These are phyloP conservation scores for Antheraea yamamai DNA, from an alignment of 2,888 invertebrate species.

Conservation along the genomic window DNA sequence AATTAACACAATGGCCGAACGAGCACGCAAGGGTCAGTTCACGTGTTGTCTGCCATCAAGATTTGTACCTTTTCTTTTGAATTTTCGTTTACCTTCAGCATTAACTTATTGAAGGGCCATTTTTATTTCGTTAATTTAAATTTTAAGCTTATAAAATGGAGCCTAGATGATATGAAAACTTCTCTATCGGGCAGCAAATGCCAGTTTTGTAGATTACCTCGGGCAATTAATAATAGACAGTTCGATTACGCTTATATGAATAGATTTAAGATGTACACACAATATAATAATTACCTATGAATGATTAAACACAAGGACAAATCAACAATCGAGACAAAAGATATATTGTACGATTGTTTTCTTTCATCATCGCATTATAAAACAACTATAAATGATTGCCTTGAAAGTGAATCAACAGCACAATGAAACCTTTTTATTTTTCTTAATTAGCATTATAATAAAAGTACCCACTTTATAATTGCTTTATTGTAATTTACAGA, in stretches of 20 bases:
- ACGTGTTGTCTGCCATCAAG: not conserved
- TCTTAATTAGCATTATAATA: slow-evolving; percentile 1
- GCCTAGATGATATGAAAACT: not conserved
- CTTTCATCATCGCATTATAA: slow-evolving; percentile 24
- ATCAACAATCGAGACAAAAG: slow-evolving; percentile 27
- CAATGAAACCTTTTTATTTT: slow-evolving; percentile 5
- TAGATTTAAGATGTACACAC: not conserved
- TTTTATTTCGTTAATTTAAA: not conserved
- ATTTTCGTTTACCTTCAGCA: not conserved
- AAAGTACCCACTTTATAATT: slow-evolving; percentile 4
- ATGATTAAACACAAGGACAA: slow-evolving; percentile 34
- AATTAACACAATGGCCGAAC: slow-evolving; percentile 28
- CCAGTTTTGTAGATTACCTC: too few relatives aligned
- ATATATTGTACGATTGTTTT: slow-evolving; percentile 25
- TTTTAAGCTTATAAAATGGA: too few relatives aligned
- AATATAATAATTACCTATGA: slow-evolving; percentile 20
- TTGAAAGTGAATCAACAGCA: slow-evolving; percentile 16
- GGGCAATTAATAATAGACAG: too few relatives aligned
- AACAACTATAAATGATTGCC: slow-evolving; percentile 14
- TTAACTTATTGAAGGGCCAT: not conserved
- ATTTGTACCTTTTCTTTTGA: not conserved
- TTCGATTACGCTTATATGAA: not conserved
- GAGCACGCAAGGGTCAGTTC: slow-evolving; percentile 10
- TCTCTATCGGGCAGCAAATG: too few relatives aligned
- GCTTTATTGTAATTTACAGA: not conserved